Conservation (phyloP, 2,113 vertebrate genomes). For the Lophura nycthemera region DNA sequence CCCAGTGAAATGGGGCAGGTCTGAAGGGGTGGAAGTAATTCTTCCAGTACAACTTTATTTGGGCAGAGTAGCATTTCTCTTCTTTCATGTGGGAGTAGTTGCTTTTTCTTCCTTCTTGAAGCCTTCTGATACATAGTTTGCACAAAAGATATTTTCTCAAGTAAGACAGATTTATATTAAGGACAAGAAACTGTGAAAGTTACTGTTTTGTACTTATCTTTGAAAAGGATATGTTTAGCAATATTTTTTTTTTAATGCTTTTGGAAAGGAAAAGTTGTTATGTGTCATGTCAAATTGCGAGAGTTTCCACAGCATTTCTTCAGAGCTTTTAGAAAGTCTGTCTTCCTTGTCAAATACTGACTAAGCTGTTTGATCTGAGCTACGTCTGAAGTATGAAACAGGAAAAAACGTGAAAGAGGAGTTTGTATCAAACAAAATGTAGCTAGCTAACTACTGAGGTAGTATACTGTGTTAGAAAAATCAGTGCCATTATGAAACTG, state of each 20-base stretch:
- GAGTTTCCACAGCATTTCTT: neutral
- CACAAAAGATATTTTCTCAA: neutral
- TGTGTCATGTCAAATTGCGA: neutral
- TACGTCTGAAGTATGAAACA: constrained; percentile 13
- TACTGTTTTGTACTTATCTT: neutral
- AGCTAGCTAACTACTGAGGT: constrained; percentile 6
- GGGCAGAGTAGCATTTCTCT: neutral
- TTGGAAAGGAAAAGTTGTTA: neutral
- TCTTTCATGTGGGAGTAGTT: neutral
- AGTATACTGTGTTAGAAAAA: neutral
- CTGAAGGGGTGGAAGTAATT: neutral
- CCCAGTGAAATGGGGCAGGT: neutral
- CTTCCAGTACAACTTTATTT: neutral
- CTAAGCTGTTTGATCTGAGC: neutral
- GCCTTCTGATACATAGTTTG: neutral
- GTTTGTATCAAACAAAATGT: neutral
- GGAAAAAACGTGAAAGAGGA: neutral
- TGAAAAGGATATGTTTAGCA: neutral
- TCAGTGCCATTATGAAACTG: neutral
- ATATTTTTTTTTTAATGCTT: neutral
- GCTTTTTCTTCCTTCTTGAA: neutral
- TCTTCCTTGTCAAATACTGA: neutral
- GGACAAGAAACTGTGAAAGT: neutral
- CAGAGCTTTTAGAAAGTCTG: neutral
- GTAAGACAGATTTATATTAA: neutral